Evolutionary conservation across 2,113 vertebrate genomes (phyloP).

Genomic region (Uropsilus gracilis): DNA sequence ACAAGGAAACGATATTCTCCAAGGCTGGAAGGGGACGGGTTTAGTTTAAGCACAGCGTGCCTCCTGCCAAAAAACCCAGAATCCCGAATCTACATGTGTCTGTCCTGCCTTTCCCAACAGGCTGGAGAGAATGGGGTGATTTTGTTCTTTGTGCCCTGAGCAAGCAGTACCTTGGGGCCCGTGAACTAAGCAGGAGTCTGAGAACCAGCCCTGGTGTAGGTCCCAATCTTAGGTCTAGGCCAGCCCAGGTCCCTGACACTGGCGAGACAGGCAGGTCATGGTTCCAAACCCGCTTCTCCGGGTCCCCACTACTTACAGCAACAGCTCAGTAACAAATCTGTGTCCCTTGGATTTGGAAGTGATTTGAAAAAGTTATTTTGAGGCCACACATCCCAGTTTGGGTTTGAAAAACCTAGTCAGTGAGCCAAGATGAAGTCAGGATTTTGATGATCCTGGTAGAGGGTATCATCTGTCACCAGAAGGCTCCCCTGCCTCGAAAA

Average conservation of each 20-base stretch:
- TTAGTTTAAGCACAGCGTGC: background rate
- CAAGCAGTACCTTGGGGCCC: background rate
- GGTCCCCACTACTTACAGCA: rapidly evolving
- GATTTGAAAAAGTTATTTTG: background rate
- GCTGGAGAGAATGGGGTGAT: rapidly evolving
- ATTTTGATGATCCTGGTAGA: background rate
- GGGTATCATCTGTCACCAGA: background rate
- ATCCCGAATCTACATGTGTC: rapidly evolving
- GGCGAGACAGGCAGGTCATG: background rate
- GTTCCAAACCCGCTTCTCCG: rapidly evolving
- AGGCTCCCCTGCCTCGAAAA: rapidly evolving
- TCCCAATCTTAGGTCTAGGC: background rate
- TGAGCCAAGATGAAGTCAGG: background rate
- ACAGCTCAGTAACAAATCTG: background rate
- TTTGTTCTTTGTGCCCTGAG: background rate
- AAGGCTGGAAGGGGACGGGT: background rate
- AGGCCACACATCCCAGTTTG: background rate
- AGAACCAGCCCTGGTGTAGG: background rate
- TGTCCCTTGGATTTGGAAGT: background rate
- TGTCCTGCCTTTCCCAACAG: background rate
- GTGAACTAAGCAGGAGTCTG: too few relatives aligned
- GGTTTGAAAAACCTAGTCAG: background rate
- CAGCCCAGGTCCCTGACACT: background rate
- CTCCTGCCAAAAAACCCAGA: background rate
- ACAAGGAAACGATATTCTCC: background rate